Evolutionary conservation across 2,113 vertebrate genomes (phyloP), one percentile per base, ranked within the genome.

Genomic region (Rostratula benghalensis): DNA sequence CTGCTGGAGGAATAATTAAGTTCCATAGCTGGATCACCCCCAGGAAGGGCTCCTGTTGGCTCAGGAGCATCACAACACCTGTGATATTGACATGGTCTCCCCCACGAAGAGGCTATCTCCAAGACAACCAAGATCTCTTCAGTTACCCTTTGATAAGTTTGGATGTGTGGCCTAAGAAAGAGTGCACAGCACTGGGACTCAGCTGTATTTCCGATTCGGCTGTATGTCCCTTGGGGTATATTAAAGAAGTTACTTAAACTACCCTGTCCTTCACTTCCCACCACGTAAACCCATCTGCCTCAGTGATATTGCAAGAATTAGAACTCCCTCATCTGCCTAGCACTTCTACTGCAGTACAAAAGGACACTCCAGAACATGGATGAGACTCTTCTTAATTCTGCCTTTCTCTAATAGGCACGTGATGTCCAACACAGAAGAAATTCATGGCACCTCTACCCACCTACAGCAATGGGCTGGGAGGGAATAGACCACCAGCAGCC

Each of bases 171-270:
- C 21, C 86, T n/a, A 35, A 70, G 57, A 73, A 79, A 33, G 31
- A n/a, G 8, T 4, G 48, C 60, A 60, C 54, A 74, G 59, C 57
- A 21, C 46, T 9, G 50, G 31, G 27, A 51, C 46, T 45, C 0
- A 0, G 12, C 24, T 63, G 50, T 14, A 25, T 22, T 67, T 63
- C 70, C 54, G 81, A 8, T 15, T 45, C 56, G 45, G 60, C n/a
- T 7, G 15, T 10, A 45, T 1, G 0, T 2, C 6, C 1, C 33
- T 6, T 2, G 18, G 59, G 12, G 18, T 11, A 6, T 3, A 48
- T 1, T 18, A 33, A 28, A 12, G 30, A n/a, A 63, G 46, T 57
- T 22, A 19, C 39, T 50, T 5, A 7, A 56, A 41, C 15, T n/a
- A 39, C 25, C 24, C 54, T 17, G 31, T 19, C 46, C 75, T 50